A percentile compares a stretch with the other conserved stretches of the same genome.
These are phyloP conservation scores for Neuroscelio doddi DNA, from an alignment of 2,888 invertebrate species.

Conservation along the genomic window DNA sequence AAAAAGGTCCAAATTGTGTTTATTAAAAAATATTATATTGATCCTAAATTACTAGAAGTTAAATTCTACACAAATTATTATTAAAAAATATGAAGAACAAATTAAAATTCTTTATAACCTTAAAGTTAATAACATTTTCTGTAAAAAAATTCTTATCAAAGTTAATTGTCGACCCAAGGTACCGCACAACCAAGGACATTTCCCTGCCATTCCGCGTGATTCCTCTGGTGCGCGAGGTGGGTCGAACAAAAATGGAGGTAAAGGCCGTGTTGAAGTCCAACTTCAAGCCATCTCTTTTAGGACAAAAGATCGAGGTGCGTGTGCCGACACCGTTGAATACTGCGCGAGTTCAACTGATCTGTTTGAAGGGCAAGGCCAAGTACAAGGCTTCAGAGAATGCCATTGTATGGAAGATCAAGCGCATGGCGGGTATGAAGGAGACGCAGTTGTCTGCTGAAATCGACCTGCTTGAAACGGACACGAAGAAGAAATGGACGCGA, in stretches of 20 bases:
- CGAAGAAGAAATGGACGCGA: constrained; percentile 99
- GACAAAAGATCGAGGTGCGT: constrained; percentile 99
- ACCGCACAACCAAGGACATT: constrained; percentile 99
- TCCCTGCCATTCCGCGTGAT: constrained; percentile 99
- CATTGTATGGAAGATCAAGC: constrained; percentile 91
- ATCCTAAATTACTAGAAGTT: no score
- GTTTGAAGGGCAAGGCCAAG: constrained; percentile 99
- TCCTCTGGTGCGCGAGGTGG: constrained; percentile 97
- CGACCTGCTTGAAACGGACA: constrained; percentile 97
- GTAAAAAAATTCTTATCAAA: no score
- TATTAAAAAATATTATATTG: no score
- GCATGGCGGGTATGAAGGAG: constrained; percentile 97
- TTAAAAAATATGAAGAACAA: no score
- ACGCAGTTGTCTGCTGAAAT: constrained; percentile 99
- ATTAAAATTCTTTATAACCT: no score
- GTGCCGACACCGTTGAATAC: constrained; percentile 99
- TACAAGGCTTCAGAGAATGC: constrained; percentile 99
- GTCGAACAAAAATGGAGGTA: constrained; percentile 99
- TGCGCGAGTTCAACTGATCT: constrained; percentile 98
- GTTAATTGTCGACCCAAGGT: no score
- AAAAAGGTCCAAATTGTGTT: no score
- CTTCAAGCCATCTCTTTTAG: constrained; percentile 97
- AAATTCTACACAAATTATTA: no score
- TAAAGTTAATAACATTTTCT: no score
- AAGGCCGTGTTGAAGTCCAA: constrained; percentile 99